These are phyloP conservation scores for Bradypodion ventrale DNA, from an alignment of 2,797 vertebrate species.

Conservation along the genomic window DNA sequence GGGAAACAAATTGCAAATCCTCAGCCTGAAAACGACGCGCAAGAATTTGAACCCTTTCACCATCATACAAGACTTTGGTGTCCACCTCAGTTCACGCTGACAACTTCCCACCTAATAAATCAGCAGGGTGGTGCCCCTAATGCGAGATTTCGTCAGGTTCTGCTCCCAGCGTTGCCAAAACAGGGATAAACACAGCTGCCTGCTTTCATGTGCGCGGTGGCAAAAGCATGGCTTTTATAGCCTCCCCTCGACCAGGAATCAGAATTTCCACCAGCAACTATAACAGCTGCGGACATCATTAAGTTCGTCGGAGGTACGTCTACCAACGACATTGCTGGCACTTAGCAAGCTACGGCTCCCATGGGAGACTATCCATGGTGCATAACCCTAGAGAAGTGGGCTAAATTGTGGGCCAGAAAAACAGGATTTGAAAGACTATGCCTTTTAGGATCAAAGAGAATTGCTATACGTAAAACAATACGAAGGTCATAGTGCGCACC, in stretches of 20 bases:
- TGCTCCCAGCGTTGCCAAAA: constrained; percentile 5
- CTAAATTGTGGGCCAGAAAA: no score
- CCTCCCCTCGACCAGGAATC: neutral
- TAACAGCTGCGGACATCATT: neutral
- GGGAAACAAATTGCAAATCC: no score
- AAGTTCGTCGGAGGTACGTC: neutral
- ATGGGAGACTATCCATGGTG: no score
- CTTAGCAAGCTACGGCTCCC: accelerated
- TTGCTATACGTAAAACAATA: no score
- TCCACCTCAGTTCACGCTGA: neutral
- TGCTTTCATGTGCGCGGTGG: neutral
- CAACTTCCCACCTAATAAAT: neutral
- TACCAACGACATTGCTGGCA: neutral
- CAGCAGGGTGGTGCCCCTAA: neutral
- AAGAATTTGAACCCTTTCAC: no score
- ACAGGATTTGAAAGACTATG: no score
- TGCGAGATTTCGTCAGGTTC: neutral
- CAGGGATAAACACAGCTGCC: constrained; percentile 1
- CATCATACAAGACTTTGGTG: neutral
- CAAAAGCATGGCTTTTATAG: neutral
- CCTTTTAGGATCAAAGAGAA: no score
- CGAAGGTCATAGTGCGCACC: no score
- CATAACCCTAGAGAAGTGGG: no score
- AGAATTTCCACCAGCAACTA: constrained; percentile 2
- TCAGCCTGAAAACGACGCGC: no score